A percentile compares a stretch with the other conserved stretches of the same genome.
phyloP scores from a whole-genome alignment of 2,113 vertebrate species.

The Paramisgurnus dabryanus region DNA sequence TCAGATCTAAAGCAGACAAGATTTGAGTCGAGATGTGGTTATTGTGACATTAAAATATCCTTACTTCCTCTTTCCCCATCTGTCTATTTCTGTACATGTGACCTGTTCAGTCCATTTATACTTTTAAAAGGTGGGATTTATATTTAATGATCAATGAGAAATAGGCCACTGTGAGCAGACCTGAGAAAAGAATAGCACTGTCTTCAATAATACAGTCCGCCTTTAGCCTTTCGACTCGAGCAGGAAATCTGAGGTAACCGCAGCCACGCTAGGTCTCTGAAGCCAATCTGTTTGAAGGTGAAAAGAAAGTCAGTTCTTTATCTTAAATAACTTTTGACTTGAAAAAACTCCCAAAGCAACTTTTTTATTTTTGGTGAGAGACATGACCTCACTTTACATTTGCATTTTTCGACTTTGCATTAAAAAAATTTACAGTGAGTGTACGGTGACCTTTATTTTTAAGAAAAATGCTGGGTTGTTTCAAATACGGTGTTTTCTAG shows the following conservation, averaged over 20 bases:
- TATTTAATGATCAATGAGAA: slow-evolving; percentile 54
- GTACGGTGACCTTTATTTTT: too few relatives aligned
- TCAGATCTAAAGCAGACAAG: neutral
- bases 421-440: too few relatives aligned
- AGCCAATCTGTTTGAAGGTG: slow-evolving; percentile 8
- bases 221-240: neutral
- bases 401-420: too few relatives aligned
- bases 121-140: slow-evolving; percentile 14
- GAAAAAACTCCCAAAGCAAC: too few relatives aligned
- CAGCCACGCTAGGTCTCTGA: neutral
- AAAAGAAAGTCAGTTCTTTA: neutral
- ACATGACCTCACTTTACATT: too few relatives aligned
- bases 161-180: slow-evolving; percentile 53
- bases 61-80: slow-evolving; percentile 12
- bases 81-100: slow-evolving; percentile 12
- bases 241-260: neutral
- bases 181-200: slow-evolving; percentile 34
- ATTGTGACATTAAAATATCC: neutral
- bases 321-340: neutral
- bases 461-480: too few relatives aligned
- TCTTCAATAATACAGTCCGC: slow-evolving; percentile 41
- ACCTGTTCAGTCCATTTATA: slow-evolving; percentile 11
- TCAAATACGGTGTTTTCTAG: too few relatives aligned
- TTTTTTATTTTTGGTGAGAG: too few relatives aligned
- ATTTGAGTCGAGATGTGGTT: neutral